Conservation (phyloP, 2,113 vertebrate species). For the Setophaga coronata region DNA sequence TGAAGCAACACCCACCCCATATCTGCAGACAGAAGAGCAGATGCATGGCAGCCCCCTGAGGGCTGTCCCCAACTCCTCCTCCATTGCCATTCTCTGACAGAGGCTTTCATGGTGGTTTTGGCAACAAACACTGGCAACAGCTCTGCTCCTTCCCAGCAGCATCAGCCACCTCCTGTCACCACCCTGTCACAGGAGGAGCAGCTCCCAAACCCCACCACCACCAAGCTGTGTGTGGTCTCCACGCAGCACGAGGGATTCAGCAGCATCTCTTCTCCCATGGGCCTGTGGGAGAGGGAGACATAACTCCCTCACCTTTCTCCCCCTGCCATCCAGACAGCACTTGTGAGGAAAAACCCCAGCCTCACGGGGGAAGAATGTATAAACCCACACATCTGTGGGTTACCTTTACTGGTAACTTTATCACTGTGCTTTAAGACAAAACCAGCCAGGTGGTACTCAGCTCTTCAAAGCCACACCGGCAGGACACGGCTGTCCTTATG, state of each 20-base stretch:
- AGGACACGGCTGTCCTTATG: neutral
- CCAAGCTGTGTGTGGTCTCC: rapidly evolving
- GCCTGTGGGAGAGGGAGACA: neutral
- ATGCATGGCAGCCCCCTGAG: neutral
- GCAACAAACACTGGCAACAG: neutral
- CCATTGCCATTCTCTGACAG: neutral
- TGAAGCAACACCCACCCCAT: neutral
- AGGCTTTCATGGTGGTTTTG: neutral
- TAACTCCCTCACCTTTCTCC: neutral
- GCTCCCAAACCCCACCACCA: neutral
- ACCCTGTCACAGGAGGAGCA: rapidly evolving
- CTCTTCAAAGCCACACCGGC: neutral
- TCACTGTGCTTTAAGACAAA: slow-evolving; percentile 64
- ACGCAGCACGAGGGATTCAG: neutral
- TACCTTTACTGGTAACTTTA: slow-evolving; percentile 52
- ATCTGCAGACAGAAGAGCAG: neutral
- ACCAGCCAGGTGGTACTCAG: slow-evolving; percentile 26
- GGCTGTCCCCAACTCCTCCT: neutral
- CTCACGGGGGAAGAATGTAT: slow-evolving; percentile 48
- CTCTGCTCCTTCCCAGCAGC: neutral
- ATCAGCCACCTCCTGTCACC: neutral
- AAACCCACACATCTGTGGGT: neutral
- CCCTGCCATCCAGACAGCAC: neutral
- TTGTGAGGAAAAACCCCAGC: neutral
- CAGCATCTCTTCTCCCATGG: neutral